Evolutionary conservation across 1,140 invertebrate species (phyloP).

Genomic region (Piezodorus guildinii): DNA sequence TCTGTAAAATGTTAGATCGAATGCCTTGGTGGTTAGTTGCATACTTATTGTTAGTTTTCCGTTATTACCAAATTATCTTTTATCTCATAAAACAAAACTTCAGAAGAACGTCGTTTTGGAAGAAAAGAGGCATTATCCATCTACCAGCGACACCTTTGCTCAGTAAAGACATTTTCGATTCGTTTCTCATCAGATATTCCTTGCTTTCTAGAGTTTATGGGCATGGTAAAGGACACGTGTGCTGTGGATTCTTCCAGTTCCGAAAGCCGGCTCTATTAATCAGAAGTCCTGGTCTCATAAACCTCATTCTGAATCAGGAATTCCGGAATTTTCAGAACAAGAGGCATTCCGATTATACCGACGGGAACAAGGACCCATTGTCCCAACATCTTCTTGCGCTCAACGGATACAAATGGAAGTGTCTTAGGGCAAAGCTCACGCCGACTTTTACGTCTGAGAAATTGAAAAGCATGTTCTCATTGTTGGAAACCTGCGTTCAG

Average conservation of each 20-base stretch:
- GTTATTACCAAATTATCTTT: too few species aligned
- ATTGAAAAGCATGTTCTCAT: constrained; percentile 42
- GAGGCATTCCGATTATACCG: constrained; percentile 36
- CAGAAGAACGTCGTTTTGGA: neutral
- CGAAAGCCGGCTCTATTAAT: constrained; percentile 38
- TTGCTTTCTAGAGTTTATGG: neutral
- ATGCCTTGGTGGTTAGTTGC: too few species aligned
- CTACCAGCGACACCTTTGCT: neutral
- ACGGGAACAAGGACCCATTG: constrained; percentile 36
- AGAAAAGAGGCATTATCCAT: neutral
- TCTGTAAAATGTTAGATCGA: too few species aligned
- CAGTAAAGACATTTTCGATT: neutral
- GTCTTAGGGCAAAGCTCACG: constrained; percentile 38
- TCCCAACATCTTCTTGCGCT: constrained; percentile 42
- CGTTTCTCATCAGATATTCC: neutral
- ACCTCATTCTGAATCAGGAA: constrained; percentile 42
- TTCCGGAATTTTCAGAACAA: constrained; percentile 41
- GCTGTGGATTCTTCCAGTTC: constrained; percentile 25
- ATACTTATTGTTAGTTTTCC: too few species aligned
- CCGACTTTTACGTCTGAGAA: constrained; percentile 46
- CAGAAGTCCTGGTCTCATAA: constrained; percentile 42
- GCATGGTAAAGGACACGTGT: neutral
- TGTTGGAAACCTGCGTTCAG: constrained; percentile 36
- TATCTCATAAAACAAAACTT: neutral
- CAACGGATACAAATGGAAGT: constrained; percentile 39